Evolutionary conservation across 2,888 invertebrate species (phyloP), one percentile per base, ranked within the genome.

Genomic region (Clivina fossor): DNA sequence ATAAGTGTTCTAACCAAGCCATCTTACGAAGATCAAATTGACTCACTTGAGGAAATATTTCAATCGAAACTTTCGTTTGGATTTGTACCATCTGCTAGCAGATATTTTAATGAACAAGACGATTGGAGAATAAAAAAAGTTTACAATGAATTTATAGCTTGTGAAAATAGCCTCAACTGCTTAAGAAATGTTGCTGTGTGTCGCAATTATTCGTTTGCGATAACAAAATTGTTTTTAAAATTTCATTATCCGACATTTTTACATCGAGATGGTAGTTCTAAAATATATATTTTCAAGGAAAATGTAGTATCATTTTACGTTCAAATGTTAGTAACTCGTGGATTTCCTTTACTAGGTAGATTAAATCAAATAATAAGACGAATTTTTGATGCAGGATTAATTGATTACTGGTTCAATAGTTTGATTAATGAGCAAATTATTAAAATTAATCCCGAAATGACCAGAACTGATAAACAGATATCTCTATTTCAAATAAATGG

Each of bases 271-370:
- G 63, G 63, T 8, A 57, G 57, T 3, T 62, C 65, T 1, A 41
- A 63, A 18, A 58, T 68, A 18, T 64, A 66, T 44, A 64, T 64
- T 26, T 63, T 70, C 37, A 60, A 64, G 16, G 57, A 65, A 3
- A 63, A 65, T 11, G 63, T 69, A 1, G 65, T 68, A 3, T 65
- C 64, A n/a, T 68, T 65, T 60, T 69, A 69, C 1, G 58, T 71
- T 8, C 68, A 68, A 59, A 68, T 72, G 61, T 53, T 69, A 11
- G 63, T 69, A 60, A 60, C 64, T 9, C 69, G 69, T 60, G 69
- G 70, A 4, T 70, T 70, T 61, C 70, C 67, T 19, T 61, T 71
- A 9, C 64, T 61, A 13, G 48, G 60, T 1, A 50, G 58, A 38
- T 65, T 72, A 41, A 63, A 69, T 43, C 37, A 56, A 4, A 53